phyloP scores from a whole-genome alignment of 1,140 invertebrate species.

The Dendrolimus kikuchii region DNA sequence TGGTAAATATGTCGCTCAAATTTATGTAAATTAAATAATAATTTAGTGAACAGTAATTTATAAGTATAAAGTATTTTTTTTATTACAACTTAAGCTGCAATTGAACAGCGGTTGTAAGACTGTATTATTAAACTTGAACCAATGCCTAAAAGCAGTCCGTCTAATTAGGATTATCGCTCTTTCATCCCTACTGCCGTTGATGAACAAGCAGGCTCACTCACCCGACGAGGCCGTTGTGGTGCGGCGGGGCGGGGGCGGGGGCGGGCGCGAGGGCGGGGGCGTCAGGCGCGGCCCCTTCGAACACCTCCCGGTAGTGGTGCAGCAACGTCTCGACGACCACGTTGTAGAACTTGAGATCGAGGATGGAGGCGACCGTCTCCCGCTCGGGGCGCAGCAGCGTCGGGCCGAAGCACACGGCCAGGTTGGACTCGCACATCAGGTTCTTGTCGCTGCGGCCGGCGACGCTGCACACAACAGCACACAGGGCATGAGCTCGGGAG shows the following conservation, averaged over 20 bases:
- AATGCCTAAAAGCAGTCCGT: too few species aligned
- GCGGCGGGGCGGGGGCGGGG: constrained; percentile 7
- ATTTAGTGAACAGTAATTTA: too few species aligned
- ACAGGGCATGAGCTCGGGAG: too few species aligned
- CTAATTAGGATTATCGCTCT: background rate
- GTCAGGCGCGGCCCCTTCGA: constrained; percentile 64
- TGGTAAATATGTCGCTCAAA: too few species aligned
- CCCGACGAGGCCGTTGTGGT: constrained; percentile 24
- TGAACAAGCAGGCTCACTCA: constrained; percentile 10
- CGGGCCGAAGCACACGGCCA: constrained; percentile 99
- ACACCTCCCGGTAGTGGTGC: constrained; percentile 90
- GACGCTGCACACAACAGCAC: constrained; percentile 88
- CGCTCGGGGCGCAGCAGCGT: constrained; percentile 94
- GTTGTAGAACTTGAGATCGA: constrained; percentile 99
- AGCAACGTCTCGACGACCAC: constrained; percentile 97
- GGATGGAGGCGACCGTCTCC: constrained; percentile 97
- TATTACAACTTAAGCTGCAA: too few species aligned
- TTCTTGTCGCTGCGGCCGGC: constrained; percentile 90
- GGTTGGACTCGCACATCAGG: constrained; percentile 96
- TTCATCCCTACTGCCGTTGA: background rate
- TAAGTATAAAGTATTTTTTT: too few species aligned
- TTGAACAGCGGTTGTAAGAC: too few species aligned
- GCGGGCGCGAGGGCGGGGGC: constrained; percentile 7
- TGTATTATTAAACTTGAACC: too few species aligned
- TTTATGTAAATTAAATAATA: too few species aligned